Percentiles rank a stretch among this genome's conserved stretches.
phyloP scores from a whole-genome alignment of 2,797 vertebrate species.

The Hippocampus kuda region DNA sequence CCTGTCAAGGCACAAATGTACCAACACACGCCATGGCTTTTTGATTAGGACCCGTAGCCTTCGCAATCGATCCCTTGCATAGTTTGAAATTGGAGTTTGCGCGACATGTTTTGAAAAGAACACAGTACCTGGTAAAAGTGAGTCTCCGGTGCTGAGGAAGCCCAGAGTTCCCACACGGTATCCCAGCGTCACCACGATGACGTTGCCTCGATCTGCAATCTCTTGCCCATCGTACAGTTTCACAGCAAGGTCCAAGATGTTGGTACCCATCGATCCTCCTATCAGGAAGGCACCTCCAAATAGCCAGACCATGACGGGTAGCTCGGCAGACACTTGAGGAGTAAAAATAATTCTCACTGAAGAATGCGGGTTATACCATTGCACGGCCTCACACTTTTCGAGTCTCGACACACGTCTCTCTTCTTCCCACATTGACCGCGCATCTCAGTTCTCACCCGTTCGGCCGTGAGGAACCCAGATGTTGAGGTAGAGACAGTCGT shows the following conservation, averaged over 20 bases:
- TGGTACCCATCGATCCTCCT: slow-evolving; percentile 73
- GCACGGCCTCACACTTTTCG: no score
- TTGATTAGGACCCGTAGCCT: no score
- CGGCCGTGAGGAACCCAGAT: slow-evolving; percentile 82
- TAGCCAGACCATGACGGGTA: slow-evolving; percentile 90
- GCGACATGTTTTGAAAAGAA: no score
- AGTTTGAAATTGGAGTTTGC: no score
- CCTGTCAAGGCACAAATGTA: slow-evolving; percentile 55
- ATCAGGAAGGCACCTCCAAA: slow-evolving; percentile 77
- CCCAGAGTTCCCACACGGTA: slow-evolving; percentile 85
- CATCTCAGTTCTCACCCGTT: slow-evolving; percentile 37
- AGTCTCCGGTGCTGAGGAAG: slow-evolving; percentile 87
- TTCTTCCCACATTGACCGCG: background rate
- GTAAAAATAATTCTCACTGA: background rate
- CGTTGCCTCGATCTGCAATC: slow-evolving; percentile 77
- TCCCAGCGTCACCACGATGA: slow-evolving; percentile 86
- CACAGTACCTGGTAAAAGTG: slow-evolving; percentile 71
- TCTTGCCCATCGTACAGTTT: slow-evolving; percentile 77
- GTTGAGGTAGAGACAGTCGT: slow-evolving; percentile 94
- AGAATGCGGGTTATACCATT: background rate
- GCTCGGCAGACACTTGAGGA: slow-evolving; percentile 69
- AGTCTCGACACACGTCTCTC: no score
- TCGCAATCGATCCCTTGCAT: no score
- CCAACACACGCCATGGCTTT: no score
- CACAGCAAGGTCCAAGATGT: slow-evolving; percentile 54